These are phyloP conservation scores for Orchesella cincta DNA, from an alignment of 1,140 invertebrate species.

Conservation along the genomic window DNA sequence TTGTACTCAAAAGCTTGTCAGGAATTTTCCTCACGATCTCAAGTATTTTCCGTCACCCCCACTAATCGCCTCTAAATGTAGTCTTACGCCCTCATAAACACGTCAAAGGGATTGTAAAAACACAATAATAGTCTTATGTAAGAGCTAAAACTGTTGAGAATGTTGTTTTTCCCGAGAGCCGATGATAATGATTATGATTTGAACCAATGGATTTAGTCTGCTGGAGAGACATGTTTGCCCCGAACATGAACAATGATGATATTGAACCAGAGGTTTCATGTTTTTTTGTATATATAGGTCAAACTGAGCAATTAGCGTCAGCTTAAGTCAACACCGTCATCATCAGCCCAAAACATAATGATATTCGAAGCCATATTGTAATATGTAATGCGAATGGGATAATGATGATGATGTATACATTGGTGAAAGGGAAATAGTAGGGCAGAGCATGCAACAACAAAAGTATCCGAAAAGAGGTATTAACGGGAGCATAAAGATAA, in stretches of 20 bases:
- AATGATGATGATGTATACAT: background rate
- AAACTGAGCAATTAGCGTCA: constrained; percentile 10
- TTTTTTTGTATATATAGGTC: background rate
- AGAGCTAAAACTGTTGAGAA: too few relatives aligned
- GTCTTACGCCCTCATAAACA: background rate
- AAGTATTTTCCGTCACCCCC: background rate
- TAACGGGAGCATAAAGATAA: constrained; percentile 10
- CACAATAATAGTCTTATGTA: too few relatives aligned
- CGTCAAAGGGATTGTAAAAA: background rate
- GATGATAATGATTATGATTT: too few relatives aligned
- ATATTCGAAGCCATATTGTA: background rate
- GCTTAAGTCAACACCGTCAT: background rate
- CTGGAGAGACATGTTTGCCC: too few relatives aligned
- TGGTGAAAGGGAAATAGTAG: background rate
- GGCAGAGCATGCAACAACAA: too few relatives aligned
- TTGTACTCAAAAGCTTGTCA: background rate
- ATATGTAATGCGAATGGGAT: background rate
- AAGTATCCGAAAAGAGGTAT: background rate
- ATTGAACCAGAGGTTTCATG: background rate
- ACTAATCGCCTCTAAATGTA: constrained; percentile 4
- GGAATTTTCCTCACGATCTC: background rate
- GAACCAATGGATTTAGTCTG: background rate
- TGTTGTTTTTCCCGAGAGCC: too few relatives aligned
- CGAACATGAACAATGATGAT: background rate
- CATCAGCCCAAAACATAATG: background rate